Conservation (phyloP, 2,888 invertebrate species). For the Carpatolechia fugitivella region DNA sequence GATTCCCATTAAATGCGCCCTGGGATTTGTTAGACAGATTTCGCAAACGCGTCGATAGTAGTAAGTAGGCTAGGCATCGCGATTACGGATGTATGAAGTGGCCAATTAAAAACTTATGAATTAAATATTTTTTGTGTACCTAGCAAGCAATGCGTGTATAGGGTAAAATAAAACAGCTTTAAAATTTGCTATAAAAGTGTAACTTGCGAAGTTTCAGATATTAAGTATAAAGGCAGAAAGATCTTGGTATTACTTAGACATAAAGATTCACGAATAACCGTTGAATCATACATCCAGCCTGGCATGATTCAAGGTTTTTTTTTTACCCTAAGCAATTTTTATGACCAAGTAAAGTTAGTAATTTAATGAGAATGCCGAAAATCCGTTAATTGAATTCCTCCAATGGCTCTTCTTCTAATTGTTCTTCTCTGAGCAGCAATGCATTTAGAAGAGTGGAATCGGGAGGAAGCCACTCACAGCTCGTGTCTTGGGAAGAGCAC, state of each 20-base stretch:
- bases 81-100: too few species aligned
- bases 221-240: neutral
- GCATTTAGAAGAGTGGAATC: constrained; percentile 59
- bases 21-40: too few species aligned
- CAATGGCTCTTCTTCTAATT: constrained; percentile 44
- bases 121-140: too few species aligned
- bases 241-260: neutral
- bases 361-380: neutral
- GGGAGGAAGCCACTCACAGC: constrained; percentile 74
- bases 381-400: constrained; percentile 36
- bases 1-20: too few species aligned
- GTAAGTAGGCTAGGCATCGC: too few species aligned
- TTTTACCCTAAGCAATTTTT: neutral
- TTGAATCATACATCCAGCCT: constrained; percentile 5
- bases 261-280: neutral
- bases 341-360: neutral
- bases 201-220: neutral
- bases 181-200: neutral
- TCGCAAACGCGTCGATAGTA: too few species aligned
- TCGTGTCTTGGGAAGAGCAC: constrained; percentile 72
- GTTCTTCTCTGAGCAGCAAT: constrained; percentile 49
- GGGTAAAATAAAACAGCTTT: too few species aligned
- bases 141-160: too few species aligned
- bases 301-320: constrained; percentile 2
- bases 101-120: too few species aligned